Base-by-base conservation (phyloP, 2,797 vertebrate genomes). In the Centropyge bicolor region DNA sequence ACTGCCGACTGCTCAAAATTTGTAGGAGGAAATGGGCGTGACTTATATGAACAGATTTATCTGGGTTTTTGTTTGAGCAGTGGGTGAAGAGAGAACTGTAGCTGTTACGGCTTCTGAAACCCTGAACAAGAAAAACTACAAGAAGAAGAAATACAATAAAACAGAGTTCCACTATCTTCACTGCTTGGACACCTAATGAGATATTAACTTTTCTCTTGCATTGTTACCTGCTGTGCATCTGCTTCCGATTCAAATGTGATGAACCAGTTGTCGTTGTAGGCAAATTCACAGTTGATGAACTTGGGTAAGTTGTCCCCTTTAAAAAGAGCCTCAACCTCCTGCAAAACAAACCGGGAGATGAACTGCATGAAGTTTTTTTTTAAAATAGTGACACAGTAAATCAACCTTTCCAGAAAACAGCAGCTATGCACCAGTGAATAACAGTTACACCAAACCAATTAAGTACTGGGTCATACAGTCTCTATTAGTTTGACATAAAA, bases 221-320 rank as follows among this genome's bases (percentile, higher is more conserved):
- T 9, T 0, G 1, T 72, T 83, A 99, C 98, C 97, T 98, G 97
- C 74, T 99, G 98, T 78, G 98, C 98, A 87, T 99, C 97, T 46
- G 98, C 98, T 96, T 99, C 98, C 0, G 98, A 99, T 90, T 99
- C 97, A 94, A 99, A 99, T 5, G 98, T 99, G 94, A 99, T 99
- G 94, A 99, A 99, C 98, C 98, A 99, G 93, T 98, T 99, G 94
- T 99, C 98, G 31, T 99, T 99, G 94, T 99, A 98, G 91, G 98
- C 98, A 96, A 99, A 99, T 94, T 99, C 98, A 96, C 98, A 99
- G 95, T 97, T 98, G 91, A 99, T 97, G 89, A 99, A 99, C 91
- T 97, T 99, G 67, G 98, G 98, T 86, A 99, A 95, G 90, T 99
- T 97, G 76, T 98, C 97, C 84, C 97, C 97, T 94, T 97, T 99